Base-by-base conservation (phyloP, 2,797 vertebrate genomes). In the Chaetodon trifasciatus region DNA sequence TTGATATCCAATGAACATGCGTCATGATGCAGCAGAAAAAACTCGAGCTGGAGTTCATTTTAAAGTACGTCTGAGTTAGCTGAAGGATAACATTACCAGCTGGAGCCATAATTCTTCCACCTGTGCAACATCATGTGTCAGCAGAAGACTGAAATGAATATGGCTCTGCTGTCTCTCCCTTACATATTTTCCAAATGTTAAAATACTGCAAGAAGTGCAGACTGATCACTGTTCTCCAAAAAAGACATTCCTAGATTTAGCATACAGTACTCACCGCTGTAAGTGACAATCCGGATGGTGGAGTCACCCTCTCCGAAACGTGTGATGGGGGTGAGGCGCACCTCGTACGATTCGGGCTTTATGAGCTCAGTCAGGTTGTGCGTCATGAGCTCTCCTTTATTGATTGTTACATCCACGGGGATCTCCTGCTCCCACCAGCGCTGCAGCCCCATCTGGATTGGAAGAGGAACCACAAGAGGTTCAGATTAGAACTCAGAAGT, bases 391-490 rank as follows among this genome's bases (percentile, higher is more conserved):
- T 99, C 97, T 78, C 98, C 98, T 84, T 97, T 98, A 88, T 97
- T 97, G 87, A 99, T 97, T 11, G 95, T 92, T n/a, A 95, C 95
- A 23, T 98, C 97, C 86, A 98, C 96, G 0, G 98, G 95, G 88
- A 99, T 99, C 82, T 99, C 98, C 83, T 98, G 97, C 78, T 99
- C 98, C 98, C 98, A 99, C 98, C 98, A 99, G 53, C 98, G 97
- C 88, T 97, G 96, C 35, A 97, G 96, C 12, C 98, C 98, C 46
- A 97, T 97, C 98, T 99, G 87, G 57, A 28, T 2, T 0, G 9
- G 44, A 47, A 47, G 52, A 81, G 37, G 52, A 60, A 60, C 6
- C 44, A 24, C 6, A 39, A 15, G 28, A 68, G 4, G 11, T 35
- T 53, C 21, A 15, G 52, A 62, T 69, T n/a, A 46, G 58, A 79